Conservation (phyloP, 2,113 vertebrate genomes). For the Vulpes vulpes region DNA sequence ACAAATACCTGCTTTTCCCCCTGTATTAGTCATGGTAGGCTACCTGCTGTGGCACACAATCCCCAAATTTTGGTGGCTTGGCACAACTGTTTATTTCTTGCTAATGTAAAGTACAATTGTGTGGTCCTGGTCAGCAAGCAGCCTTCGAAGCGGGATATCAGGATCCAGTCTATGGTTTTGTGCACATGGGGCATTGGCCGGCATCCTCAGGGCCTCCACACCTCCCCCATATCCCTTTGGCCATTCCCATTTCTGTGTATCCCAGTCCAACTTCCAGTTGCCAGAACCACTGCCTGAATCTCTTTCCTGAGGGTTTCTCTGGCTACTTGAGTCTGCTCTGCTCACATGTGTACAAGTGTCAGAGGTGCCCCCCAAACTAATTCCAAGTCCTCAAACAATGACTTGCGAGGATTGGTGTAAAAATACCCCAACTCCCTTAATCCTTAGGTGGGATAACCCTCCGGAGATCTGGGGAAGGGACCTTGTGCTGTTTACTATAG, state of each 20-base stretch:
- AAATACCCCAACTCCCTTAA: neutral
- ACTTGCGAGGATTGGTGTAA: neutral
- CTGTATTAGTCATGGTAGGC: neutral
- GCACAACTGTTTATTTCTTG: neutral
- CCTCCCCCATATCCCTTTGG: rapidly evolving
- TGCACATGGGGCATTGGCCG: neutral
- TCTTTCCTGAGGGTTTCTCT: neutral
- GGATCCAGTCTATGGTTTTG: neutral
- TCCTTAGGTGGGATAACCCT: neutral
- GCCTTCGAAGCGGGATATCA: neutral
- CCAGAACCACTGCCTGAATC: neutral
- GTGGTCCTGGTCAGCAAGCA: neutral
- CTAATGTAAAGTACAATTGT: neutral
- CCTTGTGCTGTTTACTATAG: neutral
- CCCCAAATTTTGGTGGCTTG: neutral
- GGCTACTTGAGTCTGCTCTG: neutral
- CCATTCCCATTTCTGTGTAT: neutral
- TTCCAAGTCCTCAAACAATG: neutral
- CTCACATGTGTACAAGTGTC: neutral
- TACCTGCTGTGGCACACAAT: neutral
- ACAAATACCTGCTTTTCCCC: neutral
- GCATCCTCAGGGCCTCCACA: neutral
- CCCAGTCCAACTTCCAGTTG: neutral
- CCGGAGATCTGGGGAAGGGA: rapidly evolving
- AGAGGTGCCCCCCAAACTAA: neutral